Conservation (phyloP, 1,140 invertebrate genomes). For the Philopotamus ludificatus region DNA sequence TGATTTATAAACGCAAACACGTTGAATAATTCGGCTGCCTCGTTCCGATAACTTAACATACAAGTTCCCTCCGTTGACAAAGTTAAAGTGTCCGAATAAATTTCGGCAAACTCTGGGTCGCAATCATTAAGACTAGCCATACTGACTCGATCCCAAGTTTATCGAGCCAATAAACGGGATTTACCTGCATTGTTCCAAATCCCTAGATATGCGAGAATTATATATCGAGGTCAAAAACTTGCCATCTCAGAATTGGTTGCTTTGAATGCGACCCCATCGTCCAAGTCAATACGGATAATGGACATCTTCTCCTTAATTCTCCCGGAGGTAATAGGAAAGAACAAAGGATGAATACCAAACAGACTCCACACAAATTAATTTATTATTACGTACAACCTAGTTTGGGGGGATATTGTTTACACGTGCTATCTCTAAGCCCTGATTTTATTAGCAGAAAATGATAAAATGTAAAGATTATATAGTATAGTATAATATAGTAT, state of each 20-base stretch:
- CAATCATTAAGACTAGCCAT: constrained; percentile 7
- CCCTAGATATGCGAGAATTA: constrained; percentile 7
- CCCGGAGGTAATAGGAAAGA: constrained; percentile 1
- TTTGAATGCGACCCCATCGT: constrained; percentile 1
- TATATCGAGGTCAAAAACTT: constrained; percentile 22
- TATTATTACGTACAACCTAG: background rate
- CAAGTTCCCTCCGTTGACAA: too few relatives aligned
- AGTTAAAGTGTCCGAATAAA: background rate
- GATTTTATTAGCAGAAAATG: background rate
- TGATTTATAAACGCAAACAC: too few relatives aligned
- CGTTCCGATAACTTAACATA: too few relatives aligned
- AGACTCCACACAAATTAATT: background rate
- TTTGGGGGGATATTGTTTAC: background rate
- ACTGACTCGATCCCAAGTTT: background rate
- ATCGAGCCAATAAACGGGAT: constrained; percentile 23
- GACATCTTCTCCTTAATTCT: constrained; percentile 6
- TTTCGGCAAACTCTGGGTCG: background rate
- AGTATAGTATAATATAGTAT: background rate
- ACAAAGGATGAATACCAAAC: constrained; percentile 3
- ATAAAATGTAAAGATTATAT: background rate
- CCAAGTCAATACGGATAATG: constrained; percentile 14
- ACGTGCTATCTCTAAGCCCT: too few relatives aligned
- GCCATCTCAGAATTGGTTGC: background rate
- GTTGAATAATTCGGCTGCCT: too few relatives aligned
- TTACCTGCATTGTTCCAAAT: constrained; percentile 14